Base-by-base conservation (phyloP, 2,888 invertebrate species). In the Dryobota labecula region DNA sequence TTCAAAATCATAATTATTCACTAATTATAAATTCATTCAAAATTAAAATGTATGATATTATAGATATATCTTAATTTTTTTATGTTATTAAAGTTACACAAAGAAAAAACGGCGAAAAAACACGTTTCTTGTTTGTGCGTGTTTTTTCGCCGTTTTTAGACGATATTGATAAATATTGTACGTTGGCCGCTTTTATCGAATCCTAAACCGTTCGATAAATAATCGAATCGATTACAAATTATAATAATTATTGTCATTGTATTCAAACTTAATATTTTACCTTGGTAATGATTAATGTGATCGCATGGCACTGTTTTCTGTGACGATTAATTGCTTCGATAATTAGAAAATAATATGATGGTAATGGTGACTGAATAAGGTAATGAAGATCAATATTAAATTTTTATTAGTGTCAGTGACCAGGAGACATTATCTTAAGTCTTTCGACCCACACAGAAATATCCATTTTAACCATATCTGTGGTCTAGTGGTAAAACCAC, bases 241-340 rank as follows among this genome's bases (percentile, higher is more conserved):
- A 56, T 24, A 45, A 76, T 76, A 38, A 69, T 47, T 20, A 30
- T 36, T 76, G 70, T 56, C 33, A 69, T 73, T 76, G 41, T 73
- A 54, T 76, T 54, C 30, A 66, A 15, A 53, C 24, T 36, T 33
- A 41, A 33, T 27, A 56, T 7, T 27, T 47, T n/a, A 68, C 45
- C 69, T 72, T 47, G 47, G 2, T 47, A 9, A 27, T 33, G 76
- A 73, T 76, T 69, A 33, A 73, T 69, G n/a, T 76, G 54, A 27
- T 54, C 24, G 69, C 72, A 54, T 47, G 68, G 2, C 76, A 7
- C 18, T 5, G 9, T 54, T 47, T 51, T 51, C 18, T 47, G 47
- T 76, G 41, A 47, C 41, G 6, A n/a, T 27, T 49, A 64, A 71
- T 71, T 63, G 36, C 11, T 27, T 13, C n/a, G 11, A 20, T 68